A percentile compares a stretch with the other conserved stretches of the same genome.
These are phyloP conservation scores for Hymenochirus boettgeri DNA, from an alignment of 2,113 vertebrate genomes.

Conservation along the genomic window DNA sequence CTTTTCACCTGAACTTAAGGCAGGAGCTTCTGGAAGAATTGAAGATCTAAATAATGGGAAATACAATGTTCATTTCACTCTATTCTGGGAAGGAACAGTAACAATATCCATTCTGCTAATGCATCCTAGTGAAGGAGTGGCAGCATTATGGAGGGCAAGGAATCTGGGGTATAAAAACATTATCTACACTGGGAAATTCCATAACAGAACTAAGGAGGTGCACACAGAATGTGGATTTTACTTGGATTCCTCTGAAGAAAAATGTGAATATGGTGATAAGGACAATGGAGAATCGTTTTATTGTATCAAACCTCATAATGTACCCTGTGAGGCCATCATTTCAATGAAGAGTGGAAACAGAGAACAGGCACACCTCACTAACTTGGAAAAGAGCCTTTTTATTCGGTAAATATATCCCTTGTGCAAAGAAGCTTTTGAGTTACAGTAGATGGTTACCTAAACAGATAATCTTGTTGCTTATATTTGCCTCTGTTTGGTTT, in stretches of 20 bases:
- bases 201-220: background rate
- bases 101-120: slow-evolving; percentile 49
- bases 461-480: no score
- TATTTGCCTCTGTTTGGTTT: no score
- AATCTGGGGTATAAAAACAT: slow-evolving; percentile 36
- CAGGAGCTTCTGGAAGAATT: slow-evolving; percentile 43
- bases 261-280: slow-evolving; percentile 44
- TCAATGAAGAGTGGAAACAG: background rate
- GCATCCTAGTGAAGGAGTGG: slow-evolving; percentile 53
- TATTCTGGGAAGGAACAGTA: slow-evolving; percentile 51
- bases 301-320: slow-evolving; percentile 1
- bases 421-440: no score
- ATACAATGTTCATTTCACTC: slow-evolving; percentile 50
- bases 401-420: slow-evolving; percentile 5
- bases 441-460: no score
- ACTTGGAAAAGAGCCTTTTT: slow-evolving; percentile 11
- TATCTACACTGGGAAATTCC: slow-evolving; percentile 7
- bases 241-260: slow-evolving; percentile 14
- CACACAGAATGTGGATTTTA: slow-evolving; percentile 7
- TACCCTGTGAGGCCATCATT: slow-evolving; percentile 5
- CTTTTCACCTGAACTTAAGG: slow-evolving; percentile 39
- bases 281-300: slow-evolving; percentile 48
- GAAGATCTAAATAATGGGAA: slow-evolving; percentile 47
- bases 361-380: slow-evolving; percentile 1
- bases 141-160: slow-evolving; percentile 48